phyloP scores from a whole-genome alignment of 2,888 invertebrate species.

The Noctua janthe region DNA sequence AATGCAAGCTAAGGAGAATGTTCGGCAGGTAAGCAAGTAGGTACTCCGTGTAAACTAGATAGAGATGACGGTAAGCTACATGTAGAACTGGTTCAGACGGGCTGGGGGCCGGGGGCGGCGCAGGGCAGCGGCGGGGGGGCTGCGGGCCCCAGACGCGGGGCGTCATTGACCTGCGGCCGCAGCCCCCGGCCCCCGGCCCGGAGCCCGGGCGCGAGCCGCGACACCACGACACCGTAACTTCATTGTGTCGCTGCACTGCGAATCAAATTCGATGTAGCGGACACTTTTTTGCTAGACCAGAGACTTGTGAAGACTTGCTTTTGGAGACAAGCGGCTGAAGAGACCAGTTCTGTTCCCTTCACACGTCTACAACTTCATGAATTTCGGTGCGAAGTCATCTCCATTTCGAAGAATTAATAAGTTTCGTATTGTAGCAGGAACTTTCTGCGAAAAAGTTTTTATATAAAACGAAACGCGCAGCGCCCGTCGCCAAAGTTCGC shows the following conservation, averaged over 20 bases:
- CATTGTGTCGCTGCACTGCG: conserved; percentile 83
- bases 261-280: conserved; percentile 82
- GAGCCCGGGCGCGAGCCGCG: conserved; percentile 75
- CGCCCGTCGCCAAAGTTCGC: conserved; percentile 8
- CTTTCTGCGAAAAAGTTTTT: conserved; percentile 15
- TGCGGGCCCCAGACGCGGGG: conserved; percentile 85
- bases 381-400: neutral
- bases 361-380: conserved; percentile 1
- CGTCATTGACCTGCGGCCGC: conserved; percentile 88
- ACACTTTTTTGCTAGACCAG: conserved; percentile 54
- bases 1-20: conserved; percentile 79
- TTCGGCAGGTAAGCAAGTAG: conserved; percentile 80
- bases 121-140: conserved; percentile 67
- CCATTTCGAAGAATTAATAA: neutral
- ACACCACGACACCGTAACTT: conserved; percentile 85
- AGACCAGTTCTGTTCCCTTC: neutral
- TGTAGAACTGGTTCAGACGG: conserved; percentile 73
- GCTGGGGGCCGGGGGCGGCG: conserved; percentile 66
- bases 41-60: conserved; percentile 83
- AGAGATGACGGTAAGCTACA: conserved; percentile 85
- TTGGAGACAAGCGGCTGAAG: neutral
- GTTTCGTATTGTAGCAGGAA: conserved; percentile 10
- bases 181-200: conserved; percentile 72
- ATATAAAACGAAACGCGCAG: neutral
- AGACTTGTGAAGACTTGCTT: neutral